Evolutionary conservation across 2,797 vertebrate species (phyloP), one percentile per base, ranked within the genome.

Genomic region (Pampus argenteus): DNA sequence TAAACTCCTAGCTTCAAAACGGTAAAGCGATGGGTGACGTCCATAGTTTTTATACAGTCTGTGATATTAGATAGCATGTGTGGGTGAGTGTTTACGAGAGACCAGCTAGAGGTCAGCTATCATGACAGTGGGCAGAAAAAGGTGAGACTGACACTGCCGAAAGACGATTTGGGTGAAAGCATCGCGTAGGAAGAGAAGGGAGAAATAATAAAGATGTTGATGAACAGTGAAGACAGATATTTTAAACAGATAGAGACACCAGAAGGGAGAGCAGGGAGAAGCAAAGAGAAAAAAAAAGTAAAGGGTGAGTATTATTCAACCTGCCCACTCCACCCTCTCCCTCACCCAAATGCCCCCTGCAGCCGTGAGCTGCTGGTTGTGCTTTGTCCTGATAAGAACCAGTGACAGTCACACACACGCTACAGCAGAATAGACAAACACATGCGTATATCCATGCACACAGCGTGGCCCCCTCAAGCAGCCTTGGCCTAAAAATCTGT

Each of bases 331-430:
- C n/a, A 36, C 28, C 40, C 75, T 55, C 75, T 67, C 64, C 54
- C 68, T 48, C 69, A 76, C 79, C 76, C 79, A 3, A 58, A 66
- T 74, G 71, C 68, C 73, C 84, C 84, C 86, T 72, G 74, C 73
- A 80, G 84, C 83, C 75, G 78, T 56, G 45, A 57, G 71, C 80
- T 89, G 85, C 81, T 84, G 82, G 76, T 88, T 89, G 84, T 88
- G 91, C 83, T 89, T 71, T 68, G 71, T 79, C 75, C 86, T 87
- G 90, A 91, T 91, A 89, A 92, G 89, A 90, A 80, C 76, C 91
- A 88, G 84, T 69, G 87, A 88, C 90, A 86, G 76, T 74, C 56
- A 63, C 48, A 71, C 25, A 78, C 28, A 42, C 50, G 2, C 61
- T 42, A 42, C 69, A 81, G 38, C 68, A 56, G 68, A 56, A 28